phyloP scores from a whole-genome alignment of 2,113 vertebrate genomes.

The Hypanus sabinus region DNA sequence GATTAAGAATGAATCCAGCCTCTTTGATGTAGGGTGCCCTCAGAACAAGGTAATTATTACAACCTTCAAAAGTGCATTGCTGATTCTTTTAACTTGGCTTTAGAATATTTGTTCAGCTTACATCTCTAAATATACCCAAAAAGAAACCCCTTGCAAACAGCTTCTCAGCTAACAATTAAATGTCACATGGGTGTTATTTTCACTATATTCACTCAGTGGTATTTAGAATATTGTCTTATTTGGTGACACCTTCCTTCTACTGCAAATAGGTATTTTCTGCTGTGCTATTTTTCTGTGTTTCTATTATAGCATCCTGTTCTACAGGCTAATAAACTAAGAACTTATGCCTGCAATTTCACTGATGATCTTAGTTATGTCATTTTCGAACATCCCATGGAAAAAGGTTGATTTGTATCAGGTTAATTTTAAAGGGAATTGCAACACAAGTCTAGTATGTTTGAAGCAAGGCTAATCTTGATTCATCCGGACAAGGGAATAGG shows the following conservation, averaged over 20 bases:
- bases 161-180: neutral
- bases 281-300: neutral
- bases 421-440: neutral
- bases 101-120: neutral
- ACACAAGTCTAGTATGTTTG: neutral
- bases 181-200: neutral
- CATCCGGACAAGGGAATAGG: too few relatives aligned
- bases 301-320: neutral
- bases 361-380: neutral
- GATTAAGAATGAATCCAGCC: slow-evolving; percentile 53
- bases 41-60: slow-evolving; percentile 60
- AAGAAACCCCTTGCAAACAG: too few relatives aligned
- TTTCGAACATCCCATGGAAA: neutral
- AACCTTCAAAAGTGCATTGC: neutral
- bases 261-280: neutral
- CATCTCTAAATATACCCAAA: neutral
- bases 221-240: neutral
- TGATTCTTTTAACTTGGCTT: neutral
- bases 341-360: neutral
- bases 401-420: neutral
- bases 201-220: neutral
- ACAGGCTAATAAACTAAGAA: neutral
- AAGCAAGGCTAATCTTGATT: too few relatives aligned
- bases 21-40: slow-evolving; percentile 55
- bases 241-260: neutral